Evolutionary conservation across 2,113 vertebrate species (phyloP).

Genomic region (Gallinago jamesoni): DNA sequence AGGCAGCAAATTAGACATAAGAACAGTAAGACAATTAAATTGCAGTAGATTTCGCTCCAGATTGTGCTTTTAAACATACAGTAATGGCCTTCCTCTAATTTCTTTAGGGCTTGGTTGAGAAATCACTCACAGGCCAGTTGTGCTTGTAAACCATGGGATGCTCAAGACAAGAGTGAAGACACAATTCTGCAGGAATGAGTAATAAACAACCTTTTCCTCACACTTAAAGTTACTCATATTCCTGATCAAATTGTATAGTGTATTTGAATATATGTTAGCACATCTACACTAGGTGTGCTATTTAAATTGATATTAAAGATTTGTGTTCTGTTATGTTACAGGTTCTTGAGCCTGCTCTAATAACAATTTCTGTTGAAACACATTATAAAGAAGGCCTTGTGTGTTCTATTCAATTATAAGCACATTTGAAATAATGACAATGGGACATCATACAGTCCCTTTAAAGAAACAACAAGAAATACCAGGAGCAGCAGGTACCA

Average conservation of each 20-base stretch:
- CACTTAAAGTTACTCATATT: neutral
- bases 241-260: neutral
- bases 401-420: neutral
- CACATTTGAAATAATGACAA: neutral
- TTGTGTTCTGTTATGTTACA: neutral
- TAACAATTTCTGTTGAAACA: neutral
- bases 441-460: neutral
- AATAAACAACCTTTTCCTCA: neutral
- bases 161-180: neutral
- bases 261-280: neutral
- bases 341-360: neutral
- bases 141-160: neutral
- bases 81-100: neutral
- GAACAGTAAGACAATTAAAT: constrained; percentile 26
- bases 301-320: neutral
- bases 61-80: neutral
- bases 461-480: neutral
- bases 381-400: neutral
- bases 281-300: neutral
- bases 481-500: neutral
- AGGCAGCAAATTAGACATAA: constrained; percentile 13
- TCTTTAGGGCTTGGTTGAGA: neutral
- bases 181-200: neutral
- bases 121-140: neutral
- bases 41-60: constrained; percentile 8